These are phyloP conservation scores for Platycheirus rosarum DNA, from an alignment of 2,888 invertebrate species.

Conservation along the genomic window DNA sequence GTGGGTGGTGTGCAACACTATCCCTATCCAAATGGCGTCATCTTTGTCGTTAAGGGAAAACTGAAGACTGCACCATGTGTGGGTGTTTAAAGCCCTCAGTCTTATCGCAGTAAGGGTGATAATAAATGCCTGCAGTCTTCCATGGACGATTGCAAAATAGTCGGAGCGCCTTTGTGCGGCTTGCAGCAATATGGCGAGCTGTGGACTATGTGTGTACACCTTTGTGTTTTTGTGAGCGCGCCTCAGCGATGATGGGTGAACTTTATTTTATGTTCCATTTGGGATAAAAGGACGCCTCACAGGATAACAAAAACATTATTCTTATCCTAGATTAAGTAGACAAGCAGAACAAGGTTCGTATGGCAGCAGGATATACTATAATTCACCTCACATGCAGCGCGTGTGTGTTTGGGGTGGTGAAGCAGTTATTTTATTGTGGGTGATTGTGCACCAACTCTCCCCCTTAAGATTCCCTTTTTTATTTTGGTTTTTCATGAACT, in stretches of 20 bases:
- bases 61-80: constrained; percentile 22
- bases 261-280: constrained; percentile 66
- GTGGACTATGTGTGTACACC: not conserved
- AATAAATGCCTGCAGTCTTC: constrained; percentile 49
- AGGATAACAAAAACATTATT: constrained; percentile 73
- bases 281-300: constrained; percentile 69
- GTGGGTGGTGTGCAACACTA: constrained; percentile 25
- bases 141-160: constrained; percentile 2
- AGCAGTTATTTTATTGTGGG: constrained; percentile 30
- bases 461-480: not conserved
- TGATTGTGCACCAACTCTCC: constrained; percentile 65
- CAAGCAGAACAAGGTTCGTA: constrained; percentile 58
- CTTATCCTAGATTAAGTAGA: constrained; percentile 72
- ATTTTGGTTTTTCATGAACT: constrained; percentile 7
- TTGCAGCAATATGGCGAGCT: constrained; percentile 39
- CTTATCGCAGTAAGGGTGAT: constrained; percentile 65
- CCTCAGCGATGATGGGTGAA: constrained; percentile 63
- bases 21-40: not conserved
- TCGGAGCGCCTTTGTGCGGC: constrained; percentile 29
- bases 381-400: constrained; percentile 20
- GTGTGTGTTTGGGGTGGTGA: constrained; percentile 1
- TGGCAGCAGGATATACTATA: constrained; percentile 11
- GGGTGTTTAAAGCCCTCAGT: constrained; percentile 31
- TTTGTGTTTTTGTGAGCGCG: constrained; percentile 32
- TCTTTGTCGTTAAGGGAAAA: constrained; percentile 19